Base-by-base conservation (phyloP, 2,888 invertebrate species). In the Scelioninae gen. 2 region DNA sequence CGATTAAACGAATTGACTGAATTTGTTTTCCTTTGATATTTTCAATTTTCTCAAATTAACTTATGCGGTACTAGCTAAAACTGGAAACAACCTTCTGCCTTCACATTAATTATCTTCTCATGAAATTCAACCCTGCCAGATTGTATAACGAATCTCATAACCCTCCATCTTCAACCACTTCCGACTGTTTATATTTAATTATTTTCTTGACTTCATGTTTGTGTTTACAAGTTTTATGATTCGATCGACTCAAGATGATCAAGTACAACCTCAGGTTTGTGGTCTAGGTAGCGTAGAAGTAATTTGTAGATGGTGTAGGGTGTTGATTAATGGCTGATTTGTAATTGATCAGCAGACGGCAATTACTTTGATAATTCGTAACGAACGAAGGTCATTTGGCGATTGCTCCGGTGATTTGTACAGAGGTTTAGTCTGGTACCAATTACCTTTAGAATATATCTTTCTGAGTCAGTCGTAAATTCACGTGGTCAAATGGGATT, bases 21-120 rank as follows among this genome's bases (percentile, higher is more conserved):
- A 55, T 58, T 39, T 33, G 65, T 19, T 58, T 61, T 63, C 58
- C 77, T 74, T 77, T 79, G 76, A 79, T 78, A 79, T 68, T 76
- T 79, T 71, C 77, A 72, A 76, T 77, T 76, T 53, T 22, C 18
- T 58, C 52, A 76, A 78, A 80, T 79, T 76, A 70, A 76, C 78
- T 80, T 76, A 77, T 48, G 58, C 73, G 41, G 31, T 7, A 25
- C 39, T n/a, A 43, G 22, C 13, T 28, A 15, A 57, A 57, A 43
- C 43, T 6, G 18, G 19, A 15, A 19, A 41, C 7, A 45, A 15
- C 31, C 46, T 11, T 43, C 31, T 37, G 53, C 37, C 52, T 48
- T 33, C 46, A 48, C 46, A 33, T 71, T 76, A 76, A 78, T 78
- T 76, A 76, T 74, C 60, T 35, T 18, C 45, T 67, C 70, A 28